phyloP scores from a whole-genome alignment of 2,113 vertebrate species.

The Anolis sagrei region DNA sequence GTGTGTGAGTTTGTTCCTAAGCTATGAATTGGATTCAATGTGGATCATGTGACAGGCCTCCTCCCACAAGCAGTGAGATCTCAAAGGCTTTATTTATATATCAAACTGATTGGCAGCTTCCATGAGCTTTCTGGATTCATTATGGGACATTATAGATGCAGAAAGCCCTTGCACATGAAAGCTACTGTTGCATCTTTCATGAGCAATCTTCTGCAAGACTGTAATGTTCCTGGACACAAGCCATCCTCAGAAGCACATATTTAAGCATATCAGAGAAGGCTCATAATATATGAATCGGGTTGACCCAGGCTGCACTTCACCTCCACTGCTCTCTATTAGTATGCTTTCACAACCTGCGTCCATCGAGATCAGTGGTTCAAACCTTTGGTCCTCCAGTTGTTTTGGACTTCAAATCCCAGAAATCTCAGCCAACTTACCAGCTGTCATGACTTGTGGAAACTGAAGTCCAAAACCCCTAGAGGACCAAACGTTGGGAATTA shows the following conservation, averaged over 20 bases:
- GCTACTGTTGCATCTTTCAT: not conserved
- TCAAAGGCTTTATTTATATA: not conserved
- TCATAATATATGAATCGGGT: not conserved
- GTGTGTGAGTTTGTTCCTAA: not conserved
- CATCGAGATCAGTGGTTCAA: not conserved
- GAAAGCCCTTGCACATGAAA: no score
- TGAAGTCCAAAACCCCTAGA: no score
- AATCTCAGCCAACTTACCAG: no score
- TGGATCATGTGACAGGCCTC: not conserved
- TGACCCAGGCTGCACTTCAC: not conserved
- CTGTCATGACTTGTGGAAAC: no score
- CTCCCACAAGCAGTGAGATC: not conserved
- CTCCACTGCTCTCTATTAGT: not conserved
- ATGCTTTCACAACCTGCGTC: not conserved
- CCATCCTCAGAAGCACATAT: not conserved
- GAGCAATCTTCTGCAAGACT: not conserved
- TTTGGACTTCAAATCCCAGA: no score
- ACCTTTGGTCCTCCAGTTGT: no score
- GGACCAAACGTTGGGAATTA: no score
- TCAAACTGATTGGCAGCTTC: not conserved
- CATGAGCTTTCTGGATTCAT: not conserved
- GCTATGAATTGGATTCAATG: not conserved
- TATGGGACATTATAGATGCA: not conserved
- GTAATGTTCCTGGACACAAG: not conserved
- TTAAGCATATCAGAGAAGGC: not conserved